phyloP scores from a whole-genome alignment of 1,140 invertebrate species.

The Listronotus oregonensis region DNA sequence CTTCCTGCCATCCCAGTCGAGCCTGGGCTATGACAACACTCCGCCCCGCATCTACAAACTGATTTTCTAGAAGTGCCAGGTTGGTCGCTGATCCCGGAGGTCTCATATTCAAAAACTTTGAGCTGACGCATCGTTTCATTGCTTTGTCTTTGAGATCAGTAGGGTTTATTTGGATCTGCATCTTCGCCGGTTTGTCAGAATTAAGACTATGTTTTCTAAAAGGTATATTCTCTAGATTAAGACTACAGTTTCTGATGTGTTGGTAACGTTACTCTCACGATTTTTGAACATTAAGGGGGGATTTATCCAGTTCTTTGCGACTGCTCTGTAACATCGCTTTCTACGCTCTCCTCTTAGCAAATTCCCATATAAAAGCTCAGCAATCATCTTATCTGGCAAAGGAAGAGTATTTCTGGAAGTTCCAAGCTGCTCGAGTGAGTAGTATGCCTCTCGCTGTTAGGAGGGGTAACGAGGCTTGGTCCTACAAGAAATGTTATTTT shows the following conservation, averaged over 20 bases:
- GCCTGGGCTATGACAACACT: conserved; percentile 64
- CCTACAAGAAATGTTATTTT: conserved; percentile 49
- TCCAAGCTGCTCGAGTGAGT: conserved; percentile 63
- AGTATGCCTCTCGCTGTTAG: conserved; percentile 38
- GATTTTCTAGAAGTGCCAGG: conserved; percentile 34
- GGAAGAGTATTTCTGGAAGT: conserved; percentile 56
- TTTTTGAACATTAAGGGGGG: conserved; percentile 61
- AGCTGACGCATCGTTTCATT: conserved; percentile 58
- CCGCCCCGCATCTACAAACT: conserved; percentile 66
- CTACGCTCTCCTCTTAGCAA: conserved; percentile 46
- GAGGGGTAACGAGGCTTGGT: conserved; percentile 26
- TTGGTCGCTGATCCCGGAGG: conserved; percentile 24
- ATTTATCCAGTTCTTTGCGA: conserved; percentile 54
- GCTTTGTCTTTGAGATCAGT: conserved; percentile 36
- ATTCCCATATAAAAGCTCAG: conserved; percentile 57
- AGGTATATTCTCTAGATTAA: conserved; percentile 42
- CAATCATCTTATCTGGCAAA: conserved; percentile 58
- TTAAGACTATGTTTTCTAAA: conserved; percentile 53
- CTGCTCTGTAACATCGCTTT: conserved; percentile 48
- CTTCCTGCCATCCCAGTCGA: conserved; percentile 88
- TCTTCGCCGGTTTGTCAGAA: conserved; percentile 49
- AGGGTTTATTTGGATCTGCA: conserved; percentile 50
- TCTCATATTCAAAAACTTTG: conserved; percentile 56
- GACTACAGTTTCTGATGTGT: conserved; percentile 38
- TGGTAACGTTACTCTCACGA: conserved; percentile 23